Evolutionary conservation across 2,888 invertebrate genomes (phyloP).

Genomic region (Pseudococcus viburni): DNA sequence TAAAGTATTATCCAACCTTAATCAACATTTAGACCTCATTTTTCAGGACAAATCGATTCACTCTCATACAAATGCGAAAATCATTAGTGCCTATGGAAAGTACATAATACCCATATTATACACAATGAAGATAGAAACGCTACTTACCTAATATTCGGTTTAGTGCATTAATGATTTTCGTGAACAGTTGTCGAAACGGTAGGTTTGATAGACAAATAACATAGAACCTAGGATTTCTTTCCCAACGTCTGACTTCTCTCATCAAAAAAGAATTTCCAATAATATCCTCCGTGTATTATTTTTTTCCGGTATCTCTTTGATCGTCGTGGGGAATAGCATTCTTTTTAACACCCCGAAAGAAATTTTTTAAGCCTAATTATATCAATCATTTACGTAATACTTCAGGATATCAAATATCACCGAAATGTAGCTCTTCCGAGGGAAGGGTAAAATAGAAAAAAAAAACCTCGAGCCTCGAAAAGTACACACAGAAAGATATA

Average conservation of each 20-base stretch:
- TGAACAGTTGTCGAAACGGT: slow-evolving; percentile 12
- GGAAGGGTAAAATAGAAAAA: slow-evolving; percentile 14
- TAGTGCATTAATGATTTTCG: slow-evolving; percentile 12
- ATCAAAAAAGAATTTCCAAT: slow-evolving; percentile 41
- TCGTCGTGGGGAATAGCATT: slow-evolving; percentile 50
- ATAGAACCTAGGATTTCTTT: neutral
- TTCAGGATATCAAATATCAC: slow-evolving; percentile 18
- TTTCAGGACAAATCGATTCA: neutral
- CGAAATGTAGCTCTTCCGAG: neutral
- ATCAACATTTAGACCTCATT: neutral
- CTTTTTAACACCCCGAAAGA: slow-evolving; percentile 40
- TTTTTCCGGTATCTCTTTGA: slow-evolving; percentile 19
- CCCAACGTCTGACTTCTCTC: neutral
- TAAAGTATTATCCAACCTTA: no score
- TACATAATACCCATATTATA: neutral
- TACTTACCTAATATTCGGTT: neutral
- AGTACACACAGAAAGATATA: slow-evolving; percentile 41
- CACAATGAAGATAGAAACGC: neutral
- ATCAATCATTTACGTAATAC: slow-evolving; percentile 48
- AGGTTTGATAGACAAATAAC: neutral
- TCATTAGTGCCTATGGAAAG: neutral
- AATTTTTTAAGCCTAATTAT: slow-evolving; percentile 41
- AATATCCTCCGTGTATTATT: neutral
- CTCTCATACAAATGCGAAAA: neutral
- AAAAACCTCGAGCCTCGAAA: neutral